Base-by-base conservation (phyloP, 2,888 invertebrate genomes). In the Callyntrura guangdongensis region DNA sequence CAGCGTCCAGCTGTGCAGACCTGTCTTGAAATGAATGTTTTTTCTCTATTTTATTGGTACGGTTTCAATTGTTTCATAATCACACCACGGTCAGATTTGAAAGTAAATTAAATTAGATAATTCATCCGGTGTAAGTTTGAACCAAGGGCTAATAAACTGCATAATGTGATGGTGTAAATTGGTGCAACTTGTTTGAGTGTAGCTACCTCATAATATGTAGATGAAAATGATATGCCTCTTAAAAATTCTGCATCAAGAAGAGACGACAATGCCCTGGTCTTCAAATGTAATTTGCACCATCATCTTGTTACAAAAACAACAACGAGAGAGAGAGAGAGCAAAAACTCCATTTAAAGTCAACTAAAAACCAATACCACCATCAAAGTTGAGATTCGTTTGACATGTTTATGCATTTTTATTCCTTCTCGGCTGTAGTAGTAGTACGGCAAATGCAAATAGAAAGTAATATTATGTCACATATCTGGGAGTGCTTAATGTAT, bases 61-160 rank as follows among this genome's bases (percentile, higher is more conserved):
- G 12, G 45, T 17, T 47, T 83, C 84, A 77, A 89, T 89, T 84
- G 89, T 89, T 89, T 89, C 84, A 84, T 53, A 64, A 89, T 74
- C 83, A 84, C 72, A 77, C 79, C 72, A 77, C 79, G 25, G 53
- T 77, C 77, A 79, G 59, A 27, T 56, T 79, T 36, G 56, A n/a
- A 17, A 59, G 56, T 17, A 59, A 79, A 79, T 77, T 69, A 72
- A 72, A 47, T 72, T 77, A 77, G 20, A 22, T 45, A 72, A 72
- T 20, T 72, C 69, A 0, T 9, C 17, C 69, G n/a, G 36, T 61
- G 27, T 67, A 14, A 53, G 8, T 53, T 14, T 9, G n/a, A 14
- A 14, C n/a, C 67, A 9, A n/a, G 67, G 6, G 12, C 9, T 61
- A 27, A 36, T 22, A 72, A 45, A 53, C 53, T 14, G 12, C 14